Evolutionary conservation across 1,140 invertebrate species (phyloP).

Genomic region (Caligus rogercresseyi): DNA sequence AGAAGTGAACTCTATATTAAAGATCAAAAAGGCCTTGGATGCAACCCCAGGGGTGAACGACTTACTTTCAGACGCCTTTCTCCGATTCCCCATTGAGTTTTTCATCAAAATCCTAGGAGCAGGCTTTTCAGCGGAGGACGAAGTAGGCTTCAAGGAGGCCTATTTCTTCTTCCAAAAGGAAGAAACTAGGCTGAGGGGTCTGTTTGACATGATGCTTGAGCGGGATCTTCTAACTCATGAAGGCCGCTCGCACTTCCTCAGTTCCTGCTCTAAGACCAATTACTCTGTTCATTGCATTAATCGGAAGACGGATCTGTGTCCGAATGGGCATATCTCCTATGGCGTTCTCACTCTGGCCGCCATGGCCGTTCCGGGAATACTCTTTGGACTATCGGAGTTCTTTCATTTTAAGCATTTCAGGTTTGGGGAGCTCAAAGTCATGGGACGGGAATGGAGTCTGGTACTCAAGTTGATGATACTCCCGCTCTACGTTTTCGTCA

Average conservation of each 20-base stretch:
- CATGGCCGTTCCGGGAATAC: conserved; percentile 7
- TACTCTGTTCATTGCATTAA: not conserved
- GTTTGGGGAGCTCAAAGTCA: not conserved
- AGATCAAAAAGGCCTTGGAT: conserved; percentile 7
- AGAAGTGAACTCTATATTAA: conserved; percentile 2
- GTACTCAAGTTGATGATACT: not conserved
- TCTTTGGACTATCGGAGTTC: conserved; percentile 7
- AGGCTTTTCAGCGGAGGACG: conserved; percentile 1
- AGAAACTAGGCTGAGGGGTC: not conserved
- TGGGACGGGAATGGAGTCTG: not conserved
- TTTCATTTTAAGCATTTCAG: not conserved
- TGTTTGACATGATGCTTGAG: not conserved
- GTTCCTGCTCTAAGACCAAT: not conserved
- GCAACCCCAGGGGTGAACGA: not conserved
- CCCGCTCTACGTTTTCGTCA: conserved; percentile 6
- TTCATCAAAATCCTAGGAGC: not conserved
- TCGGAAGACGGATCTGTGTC: not conserved
- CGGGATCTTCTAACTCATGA: not conserved
- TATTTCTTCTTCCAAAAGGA: conserved; percentile 3
- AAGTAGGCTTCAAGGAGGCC: not conserved
- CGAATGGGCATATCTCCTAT: conserved; percentile 4
- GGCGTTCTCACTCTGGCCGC: not conserved
- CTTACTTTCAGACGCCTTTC: not conserved
- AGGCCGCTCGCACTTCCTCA: not conserved
- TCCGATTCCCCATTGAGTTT: not conserved